These are phyloP conservation scores for Elanoides forficatus DNA, from an alignment of 2,113 vertebrate species.

Conservation along the genomic window DNA sequence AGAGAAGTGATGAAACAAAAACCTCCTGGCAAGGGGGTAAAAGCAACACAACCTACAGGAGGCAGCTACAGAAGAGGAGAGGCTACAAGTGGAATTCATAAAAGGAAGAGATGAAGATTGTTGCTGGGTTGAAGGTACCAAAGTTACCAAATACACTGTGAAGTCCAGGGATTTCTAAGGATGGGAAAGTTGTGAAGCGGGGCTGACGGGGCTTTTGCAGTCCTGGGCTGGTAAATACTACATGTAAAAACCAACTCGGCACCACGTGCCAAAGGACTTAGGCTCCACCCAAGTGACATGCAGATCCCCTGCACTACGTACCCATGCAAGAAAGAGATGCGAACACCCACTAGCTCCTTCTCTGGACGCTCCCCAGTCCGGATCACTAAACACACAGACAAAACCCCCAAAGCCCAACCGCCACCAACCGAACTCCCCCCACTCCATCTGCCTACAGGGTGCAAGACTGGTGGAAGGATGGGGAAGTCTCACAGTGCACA, in stretches of 20 bases:
- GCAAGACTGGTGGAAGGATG: too few species aligned
- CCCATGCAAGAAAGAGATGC: neutral
- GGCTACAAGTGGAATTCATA: neutral
- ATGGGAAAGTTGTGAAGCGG: fast-evolving
- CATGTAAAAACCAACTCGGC: neutral
- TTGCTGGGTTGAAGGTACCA: neutral
- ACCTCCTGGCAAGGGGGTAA: neutral
- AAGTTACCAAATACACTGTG: neutral
- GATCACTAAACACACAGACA: too few species aligned
- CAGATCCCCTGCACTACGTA: neutral
- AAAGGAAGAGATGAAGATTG: neutral
- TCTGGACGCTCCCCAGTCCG: neutral
- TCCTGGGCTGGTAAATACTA: neutral
- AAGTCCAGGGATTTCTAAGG: neutral
- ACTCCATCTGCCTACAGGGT: fast-evolving
- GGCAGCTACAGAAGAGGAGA: neutral
- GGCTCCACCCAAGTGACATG: fast-evolving
- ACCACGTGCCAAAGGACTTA: neutral
- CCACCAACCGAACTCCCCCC: too few species aligned
- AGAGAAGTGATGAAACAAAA: neutral
- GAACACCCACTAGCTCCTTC: neutral
- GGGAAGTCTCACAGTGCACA: fast-evolving
- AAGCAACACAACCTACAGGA: neutral
- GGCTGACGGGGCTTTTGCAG: neutral
- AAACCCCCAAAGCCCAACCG: fast-evolving